Base-by-base conservation (phyloP, 92 coral and sea anemone species). In the Heteractis magnifica region DNA sequence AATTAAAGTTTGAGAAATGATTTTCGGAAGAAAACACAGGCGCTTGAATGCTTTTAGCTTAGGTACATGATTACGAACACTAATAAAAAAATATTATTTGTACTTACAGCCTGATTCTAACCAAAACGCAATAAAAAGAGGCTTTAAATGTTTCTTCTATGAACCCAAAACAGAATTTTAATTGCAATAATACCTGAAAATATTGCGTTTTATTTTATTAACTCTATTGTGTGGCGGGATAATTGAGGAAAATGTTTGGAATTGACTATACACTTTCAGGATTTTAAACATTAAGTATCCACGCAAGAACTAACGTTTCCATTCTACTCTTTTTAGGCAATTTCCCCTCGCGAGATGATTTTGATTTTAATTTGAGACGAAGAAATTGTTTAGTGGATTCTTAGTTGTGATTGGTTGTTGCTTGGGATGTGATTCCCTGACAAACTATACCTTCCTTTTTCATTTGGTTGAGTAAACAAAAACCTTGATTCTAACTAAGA, bases 381-480 rank as follows among this genome's bases (percentile, higher is more conserved):
- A 60, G 49, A 70, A 81, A 81, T 81, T 81, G 73, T 19, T 75
- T 20, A 68, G 16, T 68, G 56, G n/a, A 14, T 48, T 68, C 60
- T n/a, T 52, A 8, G 48, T 23, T 51, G 6, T 51, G 44, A 68
- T 81, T 52, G 56, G 23, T 65, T 34, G 49, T 4, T 18, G 71
- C 34, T 48, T 49, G 56, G 51, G 53, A 81, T 50, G 77, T 49
- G 77, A 68, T 65, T 56, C 13, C n/a, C 16, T 7, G 48, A 18
- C 77, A 74, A 65, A 51, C 34, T 26, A 26, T n/a, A 1, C 10
- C 52, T 13, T 48, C 73, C 84, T 21, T 52, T 51, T 81, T 70
- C 62, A 68, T 81, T 65, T 81, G 50, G 75, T 16, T 50, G 56
- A 59, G 77, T 70, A 80, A 80, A 80, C 44, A 80, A 19, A 6